phyloP scores from a whole-genome alignment of 37 sponge, comb jelly and placozoan species.

The Dysidea cf. avara region DNA sequence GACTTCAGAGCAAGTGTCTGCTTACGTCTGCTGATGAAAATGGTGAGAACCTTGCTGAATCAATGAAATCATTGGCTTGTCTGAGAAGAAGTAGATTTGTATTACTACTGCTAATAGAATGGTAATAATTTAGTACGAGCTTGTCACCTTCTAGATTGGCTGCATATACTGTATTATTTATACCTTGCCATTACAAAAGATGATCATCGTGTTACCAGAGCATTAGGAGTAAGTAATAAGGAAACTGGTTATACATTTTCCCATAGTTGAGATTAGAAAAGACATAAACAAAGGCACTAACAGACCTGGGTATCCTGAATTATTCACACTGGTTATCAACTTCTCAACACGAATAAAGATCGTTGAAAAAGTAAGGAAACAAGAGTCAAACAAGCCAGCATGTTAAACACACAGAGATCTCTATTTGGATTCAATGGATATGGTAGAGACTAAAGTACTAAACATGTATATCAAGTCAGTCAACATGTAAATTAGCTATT shows the following conservation, averaged over 20 bases:
- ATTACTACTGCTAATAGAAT: no score
- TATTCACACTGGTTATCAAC: constrained; percentile 10
- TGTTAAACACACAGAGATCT: no score
- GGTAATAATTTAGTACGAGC: constrained; percentile 25
- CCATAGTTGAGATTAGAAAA: constrained; percentile 10
- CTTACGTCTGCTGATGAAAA: constrained; percentile 39
- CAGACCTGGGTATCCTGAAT: constrained; percentile 17
- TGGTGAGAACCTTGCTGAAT: constrained; percentile 33
- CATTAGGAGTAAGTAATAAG: constrained; percentile 16
- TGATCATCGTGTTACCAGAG: constrained; percentile 10
- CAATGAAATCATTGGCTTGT: constrained; percentile 1
- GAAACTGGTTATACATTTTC: constrained; percentile 25
- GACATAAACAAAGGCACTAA: constrained; percentile 16
- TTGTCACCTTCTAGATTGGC: constrained; percentile 1
- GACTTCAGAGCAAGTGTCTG: constrained; percentile 5
- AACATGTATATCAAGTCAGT: no score
- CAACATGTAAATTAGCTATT: no score
- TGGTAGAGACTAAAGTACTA: no score
- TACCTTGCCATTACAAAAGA: constrained; percentile 26
- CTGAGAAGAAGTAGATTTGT: constrained; percentile 17
- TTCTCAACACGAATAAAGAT: constrained; percentile 33
- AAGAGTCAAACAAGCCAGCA: no score
- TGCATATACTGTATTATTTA: constrained; percentile 18
- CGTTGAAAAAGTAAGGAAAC: constrained; percentile 22
- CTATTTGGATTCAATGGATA: no score